Evolutionary conservation across 1,140 invertebrate species (phyloP).

Genomic region (Melipona quadrifasciata): DNA sequence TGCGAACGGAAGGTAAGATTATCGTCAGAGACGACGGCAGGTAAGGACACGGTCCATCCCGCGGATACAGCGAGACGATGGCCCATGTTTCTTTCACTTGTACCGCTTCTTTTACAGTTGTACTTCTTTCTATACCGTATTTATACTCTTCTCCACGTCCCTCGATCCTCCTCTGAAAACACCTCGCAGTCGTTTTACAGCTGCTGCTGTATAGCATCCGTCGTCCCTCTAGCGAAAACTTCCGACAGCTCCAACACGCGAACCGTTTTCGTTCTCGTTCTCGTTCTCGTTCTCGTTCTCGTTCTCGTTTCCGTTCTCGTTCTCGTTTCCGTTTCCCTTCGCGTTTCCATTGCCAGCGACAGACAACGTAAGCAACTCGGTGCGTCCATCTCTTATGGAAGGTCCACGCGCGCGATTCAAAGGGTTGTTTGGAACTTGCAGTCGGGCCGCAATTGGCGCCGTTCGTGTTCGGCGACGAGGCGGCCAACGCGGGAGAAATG

Average conservation of each 20-base stretch:
- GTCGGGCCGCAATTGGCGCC: conserved; percentile 86
- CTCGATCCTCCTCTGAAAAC: background rate
- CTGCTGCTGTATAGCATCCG: no score
- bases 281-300: no score
- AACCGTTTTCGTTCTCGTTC: no score
- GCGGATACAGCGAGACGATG: conserved; percentile 54
- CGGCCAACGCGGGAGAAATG: conserved; percentile 87
- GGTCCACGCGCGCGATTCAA: conserved; percentile 42
- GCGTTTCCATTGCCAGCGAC: background rate
- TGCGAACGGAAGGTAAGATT: conserved; percentile 40
- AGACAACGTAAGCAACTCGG: no score
- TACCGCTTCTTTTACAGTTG: conserved; percentile 27
- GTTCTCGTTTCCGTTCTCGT: no score
- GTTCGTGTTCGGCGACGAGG: conserved; percentile 86
- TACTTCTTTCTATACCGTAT: background rate
- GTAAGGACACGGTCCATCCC: conserved; percentile 56
- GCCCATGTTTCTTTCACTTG: conserved; percentile 23
- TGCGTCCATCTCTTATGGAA: conserved; percentile 1
- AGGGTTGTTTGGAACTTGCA: conserved; percentile 68
- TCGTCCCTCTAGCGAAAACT: no score
- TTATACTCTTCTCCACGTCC: background rate
- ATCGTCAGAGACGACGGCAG: conserved; percentile 58
- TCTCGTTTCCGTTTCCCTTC: background rate
- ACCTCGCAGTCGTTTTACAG: background rate
- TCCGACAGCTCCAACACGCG: background rate